A percentile compares a stretch with the other conserved stretches of the same genome.
Conservation (phyloP, 2,888 invertebrate species). For the Microctonus hyperodae region DNA sequence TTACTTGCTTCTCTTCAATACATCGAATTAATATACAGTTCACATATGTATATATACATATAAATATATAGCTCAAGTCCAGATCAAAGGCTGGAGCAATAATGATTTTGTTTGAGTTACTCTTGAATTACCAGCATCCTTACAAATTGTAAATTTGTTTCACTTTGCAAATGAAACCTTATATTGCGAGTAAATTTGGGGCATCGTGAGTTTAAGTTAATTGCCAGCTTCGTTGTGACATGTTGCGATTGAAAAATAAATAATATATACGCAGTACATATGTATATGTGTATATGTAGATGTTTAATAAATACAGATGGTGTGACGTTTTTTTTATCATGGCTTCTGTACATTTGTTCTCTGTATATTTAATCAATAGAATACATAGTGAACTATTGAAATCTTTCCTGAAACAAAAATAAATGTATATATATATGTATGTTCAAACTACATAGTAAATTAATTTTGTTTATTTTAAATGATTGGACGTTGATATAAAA, state of each 20-base stretch:
- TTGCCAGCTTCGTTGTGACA: too few species aligned
- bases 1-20: not conserved
- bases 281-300: not conserved
- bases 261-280: not conserved
- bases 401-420: not conserved
- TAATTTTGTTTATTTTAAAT: not conserved
- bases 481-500: not conserved
- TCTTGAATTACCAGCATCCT: not conserved
- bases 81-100: not conserved
- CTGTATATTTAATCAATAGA: not conserved
- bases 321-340: not conserved
- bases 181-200: not conserved
- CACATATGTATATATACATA: not conserved
- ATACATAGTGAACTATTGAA: not conserved
- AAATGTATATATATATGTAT: too few species aligned
- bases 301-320: not conserved
- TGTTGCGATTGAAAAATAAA: not conserved
- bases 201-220: conserved; percentile 6
- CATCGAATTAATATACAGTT: too few species aligned
- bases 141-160: not conserved
- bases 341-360: not conserved
- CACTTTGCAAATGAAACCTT: not conserved
- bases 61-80: not conserved
- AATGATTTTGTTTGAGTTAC: not conserved
- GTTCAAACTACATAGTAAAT: too few species aligned